phyloP scores from a whole-genome alignment of 2,797 vertebrate species.

The Uromys caudimaculatus region DNA sequence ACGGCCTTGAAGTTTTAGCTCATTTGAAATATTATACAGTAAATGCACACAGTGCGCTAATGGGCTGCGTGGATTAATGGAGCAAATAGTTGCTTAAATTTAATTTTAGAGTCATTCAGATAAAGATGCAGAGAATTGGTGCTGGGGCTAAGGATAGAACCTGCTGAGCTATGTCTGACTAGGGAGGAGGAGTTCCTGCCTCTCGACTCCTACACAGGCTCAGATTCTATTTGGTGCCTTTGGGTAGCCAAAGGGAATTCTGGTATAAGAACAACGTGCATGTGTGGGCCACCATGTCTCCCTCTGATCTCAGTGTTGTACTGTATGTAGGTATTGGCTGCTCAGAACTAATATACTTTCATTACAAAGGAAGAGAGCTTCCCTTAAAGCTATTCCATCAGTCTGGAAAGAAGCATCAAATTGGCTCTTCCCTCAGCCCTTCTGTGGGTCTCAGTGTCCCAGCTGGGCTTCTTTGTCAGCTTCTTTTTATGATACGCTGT shows the following conservation, averaged over 20 bases:
- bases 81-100: conserved; percentile 81
- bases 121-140: conserved; percentile 79
- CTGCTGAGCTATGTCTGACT: conserved; percentile 19
- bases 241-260: neutral
- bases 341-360: neutral
- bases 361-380: conserved; percentile 11
- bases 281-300: accelerated
- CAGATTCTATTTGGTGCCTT: conserved; percentile 4
- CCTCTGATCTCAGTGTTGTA: neutral
- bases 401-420: neutral
- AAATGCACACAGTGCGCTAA: conserved; percentile 69
- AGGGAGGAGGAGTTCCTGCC: neutral
- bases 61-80: conserved; percentile 70
- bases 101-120: conserved; percentile 82
- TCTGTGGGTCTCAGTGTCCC: neutral
- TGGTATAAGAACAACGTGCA: neutral
- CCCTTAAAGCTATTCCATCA: neutral
- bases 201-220: neutral
- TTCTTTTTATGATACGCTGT: conserved; percentile 31
- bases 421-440: neutral
- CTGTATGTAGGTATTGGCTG: neutral
- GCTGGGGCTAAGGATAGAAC: conserved; percentile 64
- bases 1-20: conserved; percentile 74
- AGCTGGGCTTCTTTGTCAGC: conserved; percentile 40
- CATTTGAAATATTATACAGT: conserved; percentile 76